Conservation (phyloP, 2,113 vertebrate genomes). For the Sisor rabdophorus region DNA sequence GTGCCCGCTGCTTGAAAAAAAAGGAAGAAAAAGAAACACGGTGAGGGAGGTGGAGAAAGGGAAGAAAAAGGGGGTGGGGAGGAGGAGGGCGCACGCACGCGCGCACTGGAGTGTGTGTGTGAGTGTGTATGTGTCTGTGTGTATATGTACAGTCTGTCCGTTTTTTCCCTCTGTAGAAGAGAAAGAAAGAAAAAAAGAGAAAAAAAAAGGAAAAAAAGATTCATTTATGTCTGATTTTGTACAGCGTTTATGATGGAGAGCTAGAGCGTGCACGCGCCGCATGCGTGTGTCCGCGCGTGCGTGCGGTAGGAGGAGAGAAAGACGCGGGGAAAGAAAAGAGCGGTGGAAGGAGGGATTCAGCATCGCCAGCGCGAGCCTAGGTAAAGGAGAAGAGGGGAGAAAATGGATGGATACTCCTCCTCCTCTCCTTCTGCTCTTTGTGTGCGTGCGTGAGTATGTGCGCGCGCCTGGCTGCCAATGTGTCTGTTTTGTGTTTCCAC, state of each 20-base stretch:
- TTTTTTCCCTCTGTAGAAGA: background rate
- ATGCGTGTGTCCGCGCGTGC: slow-evolving; percentile 20
- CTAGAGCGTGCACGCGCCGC: slow-evolving; percentile 15
- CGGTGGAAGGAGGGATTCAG: slow-evolving; percentile 24
- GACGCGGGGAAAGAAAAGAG: slow-evolving; percentile 27
- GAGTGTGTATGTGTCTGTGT: slow-evolving; percentile 10
- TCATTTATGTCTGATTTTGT: background rate
- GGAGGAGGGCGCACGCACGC: slow-evolving; percentile 21
- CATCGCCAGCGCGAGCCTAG: slow-evolving; percentile 24
- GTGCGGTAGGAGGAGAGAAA: slow-evolving; percentile 26
- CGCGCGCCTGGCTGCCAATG: slow-evolving; percentile 11
- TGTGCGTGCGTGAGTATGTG: slow-evolving; percentile 17
- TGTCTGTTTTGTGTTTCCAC: slow-evolving; percentile 25
- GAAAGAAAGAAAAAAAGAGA: background rate
- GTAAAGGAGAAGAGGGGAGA: slow-evolving; percentile 21
- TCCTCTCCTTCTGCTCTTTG: slow-evolving; percentile 14
- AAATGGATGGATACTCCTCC: slow-evolving; percentile 22
- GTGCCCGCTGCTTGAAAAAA: slow-evolving; percentile 59
- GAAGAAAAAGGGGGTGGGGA: slow-evolving; percentile 50
- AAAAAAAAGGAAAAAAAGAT: background rate
- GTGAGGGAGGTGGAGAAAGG: slow-evolving; percentile 51
- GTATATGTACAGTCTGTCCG: slow-evolving; percentile 1
- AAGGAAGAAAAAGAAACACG: slow-evolving; percentile 23
- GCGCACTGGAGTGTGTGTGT: background rate
- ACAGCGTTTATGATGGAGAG: slow-evolving; percentile 15